phyloP scores from a whole-genome alignment of 92 coral and sea anemone genomes.

The Nematostella vectensis region DNA sequence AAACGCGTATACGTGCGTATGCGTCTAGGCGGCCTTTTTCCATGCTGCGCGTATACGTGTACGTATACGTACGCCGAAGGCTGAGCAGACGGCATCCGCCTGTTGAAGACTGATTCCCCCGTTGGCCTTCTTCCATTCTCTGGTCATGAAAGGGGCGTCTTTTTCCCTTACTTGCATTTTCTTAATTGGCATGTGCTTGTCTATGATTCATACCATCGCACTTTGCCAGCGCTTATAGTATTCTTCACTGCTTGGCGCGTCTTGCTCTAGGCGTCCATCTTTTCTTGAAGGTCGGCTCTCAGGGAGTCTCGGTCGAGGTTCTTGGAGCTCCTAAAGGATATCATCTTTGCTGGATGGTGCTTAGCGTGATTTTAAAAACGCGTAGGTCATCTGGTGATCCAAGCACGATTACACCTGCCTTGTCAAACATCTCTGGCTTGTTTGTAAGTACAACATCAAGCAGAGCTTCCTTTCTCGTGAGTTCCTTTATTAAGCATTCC shows the following conservation, averaged over 20 bases:
- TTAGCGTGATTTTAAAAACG: no score
- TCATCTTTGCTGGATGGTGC: constrained; percentile 32
- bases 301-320: constrained; percentile 10
- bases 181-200: constrained; percentile 38
- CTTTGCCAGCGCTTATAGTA: constrained; percentile 15
- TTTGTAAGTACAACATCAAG: constrained; percentile 35
- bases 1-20: no score
- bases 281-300: constrained; percentile 16
- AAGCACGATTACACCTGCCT: constrained; percentile 19
- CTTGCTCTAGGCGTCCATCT: constrained; percentile 2
- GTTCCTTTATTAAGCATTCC: constrained; percentile 16
- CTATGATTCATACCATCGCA: constrained; percentile 13
- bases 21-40: no score
- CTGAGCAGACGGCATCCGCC: no score
- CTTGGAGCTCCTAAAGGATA: constrained; percentile 27
- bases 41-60: no score
- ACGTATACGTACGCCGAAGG: no score
- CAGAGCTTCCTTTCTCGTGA: constrained; percentile 16
- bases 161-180: constrained; percentile 50
- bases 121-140: constrained; percentile 44
- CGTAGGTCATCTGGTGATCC: no score
- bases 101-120: no score
- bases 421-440: constrained; percentile 26
- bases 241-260: no score
- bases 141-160: constrained; percentile 42